Percentiles rank a stretch among this genome's conserved stretches.
Conservation (phyloP, 2,797 vertebrate species). For the Pampus argenteus region DNA sequence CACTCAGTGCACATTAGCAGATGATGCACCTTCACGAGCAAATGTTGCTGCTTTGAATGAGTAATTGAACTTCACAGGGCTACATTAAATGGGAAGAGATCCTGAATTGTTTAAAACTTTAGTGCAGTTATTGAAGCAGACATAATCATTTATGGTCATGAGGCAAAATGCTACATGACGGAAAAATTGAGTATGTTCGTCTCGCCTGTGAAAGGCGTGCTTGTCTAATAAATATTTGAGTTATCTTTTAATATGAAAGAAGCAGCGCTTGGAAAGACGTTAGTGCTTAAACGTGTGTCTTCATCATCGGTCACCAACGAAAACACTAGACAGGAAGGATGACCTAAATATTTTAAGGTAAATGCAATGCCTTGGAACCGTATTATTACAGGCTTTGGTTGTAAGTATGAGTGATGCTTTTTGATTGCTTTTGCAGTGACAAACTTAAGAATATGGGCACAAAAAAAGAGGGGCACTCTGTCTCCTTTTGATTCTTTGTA, state of each 20-base stretch:
- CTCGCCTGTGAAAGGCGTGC: slow-evolving; percentile 40
- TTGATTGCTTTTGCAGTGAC: not conserved
- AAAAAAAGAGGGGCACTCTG: not conserved
- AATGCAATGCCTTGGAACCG: not conserved
- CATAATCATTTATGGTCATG: slow-evolving; percentile 61
- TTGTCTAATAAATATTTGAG: slow-evolving; percentile 74
- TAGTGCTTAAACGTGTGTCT: slow-evolving; percentile 41
- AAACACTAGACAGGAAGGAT: slow-evolving; percentile 1
- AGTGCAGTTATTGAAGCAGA: slow-evolving; percentile 37
- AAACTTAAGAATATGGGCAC: not conserved
- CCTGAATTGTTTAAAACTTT: slow-evolving; percentile 58
- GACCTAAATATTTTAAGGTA: slow-evolving; percentile 43
- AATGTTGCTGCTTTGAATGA: slow-evolving; percentile 52
- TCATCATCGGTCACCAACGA: slow-evolving; percentile 25
- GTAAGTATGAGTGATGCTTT: not conserved
- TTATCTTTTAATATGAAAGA: slow-evolving; percentile 73
- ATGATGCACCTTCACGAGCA: slow-evolving; percentile 52
- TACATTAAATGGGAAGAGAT: slow-evolving; percentile 43
- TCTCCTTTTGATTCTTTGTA: slow-evolving; percentile 12
- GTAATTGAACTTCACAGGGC: slow-evolving; percentile 36
- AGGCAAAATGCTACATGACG: slow-evolving; percentile 36
- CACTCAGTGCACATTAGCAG: slow-evolving; percentile 56
- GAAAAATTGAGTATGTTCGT: slow-evolving; percentile 45
- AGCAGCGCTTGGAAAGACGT: slow-evolving; percentile 48
- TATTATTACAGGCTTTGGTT: slow-evolving; percentile 3